A percentile compares a stretch with the other conserved stretches of the same genome.
Evolutionary conservation across 2,113 vertebrate species (phyloP).

Genomic region (Erinaceus europaeus): DNA sequence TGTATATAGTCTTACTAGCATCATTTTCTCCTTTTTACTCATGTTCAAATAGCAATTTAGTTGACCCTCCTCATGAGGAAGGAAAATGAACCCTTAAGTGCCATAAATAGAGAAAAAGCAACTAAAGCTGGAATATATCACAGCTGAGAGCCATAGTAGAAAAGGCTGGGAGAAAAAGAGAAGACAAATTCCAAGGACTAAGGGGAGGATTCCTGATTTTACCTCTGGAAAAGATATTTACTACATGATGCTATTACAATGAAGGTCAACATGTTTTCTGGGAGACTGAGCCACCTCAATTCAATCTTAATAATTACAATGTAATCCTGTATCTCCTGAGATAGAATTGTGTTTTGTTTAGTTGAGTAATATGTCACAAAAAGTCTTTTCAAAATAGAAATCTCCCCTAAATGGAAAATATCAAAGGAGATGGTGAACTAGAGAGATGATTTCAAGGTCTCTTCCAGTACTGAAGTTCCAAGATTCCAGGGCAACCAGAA

Average conservation of each 20-base stretch:
- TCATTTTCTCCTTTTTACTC: background rate
- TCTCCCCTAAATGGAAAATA: background rate
- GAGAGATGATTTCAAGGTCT: background rate
- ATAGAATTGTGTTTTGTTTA: conserved; percentile 7
- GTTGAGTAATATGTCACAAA: background rate
- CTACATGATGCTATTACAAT: background rate
- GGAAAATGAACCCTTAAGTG: background rate
- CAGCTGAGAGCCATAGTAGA: conserved; percentile 33
- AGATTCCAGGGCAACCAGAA: background rate
- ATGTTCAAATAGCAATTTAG: background rate
- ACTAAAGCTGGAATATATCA: background rate
- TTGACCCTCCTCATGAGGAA: background rate
- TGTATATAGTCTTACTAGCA: background rate
- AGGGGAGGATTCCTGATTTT: background rate
- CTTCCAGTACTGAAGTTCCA: background rate
- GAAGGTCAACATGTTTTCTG: background rate
- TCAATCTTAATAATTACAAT: conserved; percentile 6
- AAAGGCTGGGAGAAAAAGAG: background rate
- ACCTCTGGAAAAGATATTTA: background rate
- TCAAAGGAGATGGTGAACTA: background rate
- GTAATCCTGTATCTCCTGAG: background rate
- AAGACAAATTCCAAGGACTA: background rate
- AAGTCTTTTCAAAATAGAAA: background rate
- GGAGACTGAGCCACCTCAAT: background rate
- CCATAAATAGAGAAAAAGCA: background rate